These are phyloP conservation scores for Sycophaga agraensis DNA, from an alignment of 1,140 invertebrate species.

Conservation along the genomic window DNA sequence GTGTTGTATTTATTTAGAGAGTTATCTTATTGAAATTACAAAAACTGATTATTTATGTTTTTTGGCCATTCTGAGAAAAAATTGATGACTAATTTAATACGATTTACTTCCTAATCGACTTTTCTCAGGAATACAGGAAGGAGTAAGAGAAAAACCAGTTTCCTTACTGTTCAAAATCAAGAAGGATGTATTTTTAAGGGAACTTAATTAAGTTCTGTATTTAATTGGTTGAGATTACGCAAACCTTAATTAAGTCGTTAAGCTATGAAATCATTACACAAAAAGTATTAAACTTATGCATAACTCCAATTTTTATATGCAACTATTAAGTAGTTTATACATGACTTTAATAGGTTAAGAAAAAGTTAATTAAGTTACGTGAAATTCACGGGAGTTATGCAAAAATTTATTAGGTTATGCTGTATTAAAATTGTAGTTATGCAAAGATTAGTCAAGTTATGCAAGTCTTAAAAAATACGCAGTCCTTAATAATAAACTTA, in stretches of 20 bases:
- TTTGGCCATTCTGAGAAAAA: conserved; percentile 23
- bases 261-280: conserved; percentile 10
- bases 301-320: conserved; percentile 22
- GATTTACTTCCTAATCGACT: background rate
- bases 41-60: conserved; percentile 21
- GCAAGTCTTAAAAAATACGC: conserved; percentile 20
- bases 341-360: conserved; percentile 4
- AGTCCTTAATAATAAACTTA: conserved; percentile 25
- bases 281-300: conserved; percentile 18
- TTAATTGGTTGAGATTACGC: conserved; percentile 17
- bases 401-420: conserved; percentile 28
- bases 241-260: conserved; percentile 21
- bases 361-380: conserved; percentile 24
- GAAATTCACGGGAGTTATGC: conserved; percentile 19
- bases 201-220: conserved; percentile 26
- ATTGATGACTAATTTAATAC: conserved; percentile 15
- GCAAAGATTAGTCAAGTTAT: conserved; percentile 21
- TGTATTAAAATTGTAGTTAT: conserved; percentile 19
- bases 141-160: conserved; percentile 28
- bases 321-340: conserved; percentile 23
- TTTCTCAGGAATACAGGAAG: conserved; percentile 14
- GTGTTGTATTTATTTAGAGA: conserved; percentile 19
- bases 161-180: conserved; percentile 19
- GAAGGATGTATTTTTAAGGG: background rate
- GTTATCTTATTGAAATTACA: conserved; percentile 5